Evolutionary conservation across 2,888 invertebrate species (phyloP), one percentile per base, ranked within the genome.

Genomic region (Caenorhabditis sinica): DNA sequence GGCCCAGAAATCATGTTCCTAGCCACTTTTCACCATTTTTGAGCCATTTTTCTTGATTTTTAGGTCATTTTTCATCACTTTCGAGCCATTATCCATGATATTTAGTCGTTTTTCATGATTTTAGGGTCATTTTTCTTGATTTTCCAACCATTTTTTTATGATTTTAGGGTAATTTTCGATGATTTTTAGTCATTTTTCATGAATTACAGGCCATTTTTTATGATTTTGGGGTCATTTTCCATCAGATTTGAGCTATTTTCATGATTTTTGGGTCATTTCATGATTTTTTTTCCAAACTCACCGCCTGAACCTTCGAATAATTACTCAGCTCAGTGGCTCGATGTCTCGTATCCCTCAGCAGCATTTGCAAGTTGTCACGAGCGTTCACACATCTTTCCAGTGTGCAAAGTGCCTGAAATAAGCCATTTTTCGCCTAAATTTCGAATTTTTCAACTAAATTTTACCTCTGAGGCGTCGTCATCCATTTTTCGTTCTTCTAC

Each of bases 261-360:
- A 49, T 13, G 4, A 45, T 45, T 45, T 45, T 45, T 45, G 11
- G 45, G 17, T 17, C 11, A 17, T 15, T 45, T 45, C 15, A n/a
- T n/a, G n/a, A n/a, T n/a, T 49, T 13, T 40, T n/a, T n/a, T n/a
- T n/a, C n/a, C n/a, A n/a, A n/a, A 23, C 51, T n/a, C 6, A 69
- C 69, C 69, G 56, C 56, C 13, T 69, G 69, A 56, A 69, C 11
- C 36, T 69, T 69, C 17, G 69, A 53, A 23, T 56, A 69, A 43
- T 69, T 56, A 36, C 56, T 40, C 36, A 69, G 8, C 8, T 69
- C 69, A 15, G 11, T 8, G 0, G 56, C 36, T 11, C 25, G 56
- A 9, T 51, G 56, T 15, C 51, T 69, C 0, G 30, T 69, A 5
- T 43, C 56, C 25, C 36, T 56, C 40, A 69, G 5, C 6, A 69